Conservation (phyloP, 1,140 invertebrate species). For the Drosophila pseudoananassae region DNA sequence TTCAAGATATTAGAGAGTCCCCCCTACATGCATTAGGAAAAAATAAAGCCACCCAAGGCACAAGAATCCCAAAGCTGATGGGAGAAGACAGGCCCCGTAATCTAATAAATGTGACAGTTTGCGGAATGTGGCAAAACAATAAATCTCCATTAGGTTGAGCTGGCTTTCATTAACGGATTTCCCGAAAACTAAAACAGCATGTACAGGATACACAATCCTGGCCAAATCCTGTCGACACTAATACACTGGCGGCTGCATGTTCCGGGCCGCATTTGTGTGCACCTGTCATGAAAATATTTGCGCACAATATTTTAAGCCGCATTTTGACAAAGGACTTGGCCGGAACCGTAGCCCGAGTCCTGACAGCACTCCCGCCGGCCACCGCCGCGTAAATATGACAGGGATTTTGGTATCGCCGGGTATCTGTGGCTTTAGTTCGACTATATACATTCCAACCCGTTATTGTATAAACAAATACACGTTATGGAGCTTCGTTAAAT, state of each 20-base stretch:
- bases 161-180: conserved; percentile 77
- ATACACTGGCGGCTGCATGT: conserved; percentile 30
- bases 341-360: conserved; percentile 29
- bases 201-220: background rate
- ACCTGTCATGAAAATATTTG: conserved; percentile 79
- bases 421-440: conserved; percentile 20
- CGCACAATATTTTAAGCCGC: conserved; percentile 77
- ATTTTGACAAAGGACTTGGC: conserved; percentile 76
- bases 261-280: conserved; percentile 17
- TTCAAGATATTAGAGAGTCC: conserved; percentile 10
- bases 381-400: conserved; percentile 35
- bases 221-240: conserved; percentile 20
- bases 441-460: conserved; percentile 13
- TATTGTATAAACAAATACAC: conserved; percentile 43
- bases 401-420: conserved; percentile 32
- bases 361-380: conserved; percentile 11
- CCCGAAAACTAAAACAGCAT: conserved; percentile 43
- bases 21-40: conserved; percentile 10
- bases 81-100: conserved; percentile 25
- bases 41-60: background rate
- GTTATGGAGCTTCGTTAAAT: conserved; percentile 22
- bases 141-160: conserved; percentile 78
- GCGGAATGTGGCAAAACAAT: conserved; percentile 60
- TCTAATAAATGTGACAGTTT: conserved; percentile 46
- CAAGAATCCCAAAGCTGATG: conserved; percentile 17